Evolutionary conservation across 2,113 vertebrate species (phyloP), one percentile per base, ranked within the genome.

Genomic region (Pristiophorus japonicus): DNA sequence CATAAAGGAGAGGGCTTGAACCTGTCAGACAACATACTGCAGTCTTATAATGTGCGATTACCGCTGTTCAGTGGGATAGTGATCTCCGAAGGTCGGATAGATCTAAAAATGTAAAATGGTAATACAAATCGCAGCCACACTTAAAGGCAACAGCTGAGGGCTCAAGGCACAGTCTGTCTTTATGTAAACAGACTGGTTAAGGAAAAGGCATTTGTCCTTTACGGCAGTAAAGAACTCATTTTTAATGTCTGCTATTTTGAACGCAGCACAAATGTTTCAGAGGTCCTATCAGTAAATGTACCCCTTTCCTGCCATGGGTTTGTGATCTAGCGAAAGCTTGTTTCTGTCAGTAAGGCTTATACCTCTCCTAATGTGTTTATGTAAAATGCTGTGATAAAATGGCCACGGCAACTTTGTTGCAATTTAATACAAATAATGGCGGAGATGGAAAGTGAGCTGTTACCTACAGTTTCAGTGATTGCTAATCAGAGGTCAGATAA

Each of bases 401-500:
- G 73, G 27, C 11, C 45, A 30, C 7, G 22, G n/a, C 0, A 1
- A 51, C 65, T 67, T 38, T 94, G 45, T 67, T 27, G 42, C 93
- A 70, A 70, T 73, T 70, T 94, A 94, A 73, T 94, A 30, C 66
- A 34, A 94, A 94, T 67, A 70, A 51, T 70, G 66, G 65, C 18
- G 93, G 18, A 45, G 66, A 70, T 70, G 93, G 93, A 73, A 73
- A 94, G 42, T 30, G 63, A 90, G 55, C 92, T 30, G 65, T 67
- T 93, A 94, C 38, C 63, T 94, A 38, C 65, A 70, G 27, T 47
- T 70, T 94, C 92, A 94, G 51, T 70, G 24, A 66, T 70, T 73
- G 45, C 42, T 34, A 73, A 94, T 70, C 42, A 51, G 93, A 73
- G 65, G 42, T 70, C 42, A 6, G 63, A 93, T 65, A 63, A 93